Percentiles rank a stretch among this genome's conserved stretches.
phyloP scores from a whole-genome alignment of 2,888 invertebrate species.

The Tinea trinotella region DNA sequence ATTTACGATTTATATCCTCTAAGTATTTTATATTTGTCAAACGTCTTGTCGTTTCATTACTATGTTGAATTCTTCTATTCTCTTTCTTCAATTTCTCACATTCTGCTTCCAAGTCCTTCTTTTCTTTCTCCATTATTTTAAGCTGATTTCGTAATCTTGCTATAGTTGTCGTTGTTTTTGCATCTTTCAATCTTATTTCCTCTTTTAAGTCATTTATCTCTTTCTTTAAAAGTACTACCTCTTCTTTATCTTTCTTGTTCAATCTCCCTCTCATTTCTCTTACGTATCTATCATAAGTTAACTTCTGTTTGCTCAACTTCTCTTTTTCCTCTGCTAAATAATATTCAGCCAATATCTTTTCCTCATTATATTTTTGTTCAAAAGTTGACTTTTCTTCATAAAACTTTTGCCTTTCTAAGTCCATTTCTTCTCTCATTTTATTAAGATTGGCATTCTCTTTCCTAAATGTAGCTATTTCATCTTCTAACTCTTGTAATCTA shows the following conservation, averaged over 20 bases:
- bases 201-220: slow-evolving; percentile 77
- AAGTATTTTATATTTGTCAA: slow-evolving; percentile 81
- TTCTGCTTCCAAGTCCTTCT: slow-evolving; percentile 74
- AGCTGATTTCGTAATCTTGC: slow-evolving; percentile 82
- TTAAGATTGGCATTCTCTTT: slow-evolving; percentile 61
- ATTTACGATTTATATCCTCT: slow-evolving; percentile 79
- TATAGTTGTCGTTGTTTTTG: slow-evolving; percentile 78
- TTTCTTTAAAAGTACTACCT: slow-evolving; percentile 75
- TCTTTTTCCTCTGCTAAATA: slow-evolving; percentile 79
- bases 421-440: slow-evolving; percentile 74
- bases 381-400: slow-evolving; percentile 73
- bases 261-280: slow-evolving; percentile 78
- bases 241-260: slow-evolving; percentile 79
- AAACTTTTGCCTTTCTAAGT: slow-evolving; percentile 74
- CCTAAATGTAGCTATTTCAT: slow-evolving; percentile 71
- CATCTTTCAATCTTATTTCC: slow-evolving; percentile 80
- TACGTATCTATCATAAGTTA: slow-evolving; percentile 76
- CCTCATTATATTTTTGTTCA: slow-evolving; percentile 75
- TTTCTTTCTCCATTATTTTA: slow-evolving; percentile 80
- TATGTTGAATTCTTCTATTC: slow-evolving; percentile 75
- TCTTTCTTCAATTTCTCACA: slow-evolving; percentile 78
- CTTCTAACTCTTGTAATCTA: slow-evolving; percentile 77
- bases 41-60: slow-evolving; percentile 68
- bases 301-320: slow-evolving; percentile 76
- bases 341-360: slow-evolving; percentile 76